A percentile compares a stretch with the other conserved stretches of the same genome.
These are phyloP conservation scores for Struthidea cinerea DNA, from an alignment of 2,113 vertebrate species.

Conservation along the genomic window DNA sequence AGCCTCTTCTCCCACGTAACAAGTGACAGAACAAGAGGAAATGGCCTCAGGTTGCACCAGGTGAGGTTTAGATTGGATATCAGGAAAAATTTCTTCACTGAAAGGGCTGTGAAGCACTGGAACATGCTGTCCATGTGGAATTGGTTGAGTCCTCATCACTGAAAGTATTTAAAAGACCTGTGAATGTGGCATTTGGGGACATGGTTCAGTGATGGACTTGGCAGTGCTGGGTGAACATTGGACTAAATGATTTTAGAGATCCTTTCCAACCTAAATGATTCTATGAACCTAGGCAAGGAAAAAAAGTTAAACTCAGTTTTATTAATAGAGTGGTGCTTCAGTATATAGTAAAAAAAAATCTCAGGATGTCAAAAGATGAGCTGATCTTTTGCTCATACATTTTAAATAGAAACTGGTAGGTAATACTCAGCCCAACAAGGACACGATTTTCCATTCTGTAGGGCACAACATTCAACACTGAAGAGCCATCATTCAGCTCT, in stretches of 20 bases:
- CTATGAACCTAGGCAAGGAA: not conserved
- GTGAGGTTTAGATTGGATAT: not conserved
- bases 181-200: not conserved
- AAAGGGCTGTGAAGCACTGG: not conserved
- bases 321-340: not conserved
- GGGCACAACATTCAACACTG: not conserved
- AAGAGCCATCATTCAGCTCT: not conserved
- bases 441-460: not conserved
- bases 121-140: not conserved
- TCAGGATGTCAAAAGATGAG: not conserved
- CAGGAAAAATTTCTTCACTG: not conserved
- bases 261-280: not conserved
- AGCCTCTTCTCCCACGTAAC: not conserved
- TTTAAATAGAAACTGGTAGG: not conserved
- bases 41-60: not conserved
- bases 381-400: not conserved
- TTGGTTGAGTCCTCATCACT: not conserved
- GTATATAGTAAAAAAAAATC: not conserved
- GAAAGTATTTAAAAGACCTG: not conserved
- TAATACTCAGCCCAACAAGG: not conserved
- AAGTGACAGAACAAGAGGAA: not conserved
- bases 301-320: not conserved
- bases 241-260: not conserved
- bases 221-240: not conserved
- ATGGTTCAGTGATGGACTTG: not conserved